Evolutionary conservation across 2,797 vertebrate species (phyloP), one percentile per base, ranked within the genome.

Genomic region (Sebastes miniatus): DNA sequence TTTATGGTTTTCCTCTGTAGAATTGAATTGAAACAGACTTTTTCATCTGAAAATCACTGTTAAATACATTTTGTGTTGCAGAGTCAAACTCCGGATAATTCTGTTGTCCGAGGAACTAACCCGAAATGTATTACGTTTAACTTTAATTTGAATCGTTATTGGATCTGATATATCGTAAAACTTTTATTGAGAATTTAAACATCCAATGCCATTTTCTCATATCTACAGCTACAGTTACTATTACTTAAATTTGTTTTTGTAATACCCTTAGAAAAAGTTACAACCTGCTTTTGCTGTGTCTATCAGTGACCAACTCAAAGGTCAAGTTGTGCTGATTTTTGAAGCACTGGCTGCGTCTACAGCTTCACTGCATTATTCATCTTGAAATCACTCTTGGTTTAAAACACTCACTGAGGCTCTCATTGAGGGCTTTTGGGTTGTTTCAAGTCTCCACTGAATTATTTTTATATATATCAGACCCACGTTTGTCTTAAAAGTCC

Each of bases 301-400:
- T 18, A 14, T 47, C 14, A 12, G 57, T 61, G 57, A 50, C 67
- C 22, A n/a, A n/a, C n/a, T 77, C 27, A 69, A 63, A 62, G 32
- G 27, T 73, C 24, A 63, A 5, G 27, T 73, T 73, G 2, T 24
- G 24, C 56, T 24, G 43, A 68, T 73, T 76, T 70, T 2, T 73
- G 8, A 52, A 65, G n/a, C 20, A 4, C 20, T 12, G 12, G 7
- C 31, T 65, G 24, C 16, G 7, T 69, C 43, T 68, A 6, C 14
- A 54, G 56, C 71, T 52, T 43, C 16, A 36, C 59, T 63, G 24
- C 69, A 62, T 70, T 62, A 73, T 76, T 76, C 16, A 83, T 67
- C 18, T 58, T 61, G 16, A 70, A 69, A 52, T 64, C 62, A 69
- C 7, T 65, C 52, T 43, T 18, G 22, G 18, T 68, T 66, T 29